phyloP scores from a whole-genome alignment of 2,113 vertebrate genomes.

The Hippocampus abdominalis region DNA sequence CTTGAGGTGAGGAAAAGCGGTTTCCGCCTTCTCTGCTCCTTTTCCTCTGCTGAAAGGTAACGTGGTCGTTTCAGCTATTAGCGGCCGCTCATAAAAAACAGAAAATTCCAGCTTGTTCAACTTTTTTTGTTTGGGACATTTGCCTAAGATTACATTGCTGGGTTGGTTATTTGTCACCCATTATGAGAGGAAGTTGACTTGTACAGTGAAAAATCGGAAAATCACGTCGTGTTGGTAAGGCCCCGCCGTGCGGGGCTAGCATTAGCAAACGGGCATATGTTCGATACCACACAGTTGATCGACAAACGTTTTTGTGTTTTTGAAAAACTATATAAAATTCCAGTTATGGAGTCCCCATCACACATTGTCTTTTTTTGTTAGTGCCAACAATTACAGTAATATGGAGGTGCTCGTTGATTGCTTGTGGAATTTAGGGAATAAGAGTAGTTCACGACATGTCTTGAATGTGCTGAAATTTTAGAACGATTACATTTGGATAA shows the following conservation, averaged over 20 bases:
- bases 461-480: no score
- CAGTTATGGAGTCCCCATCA: neutral
- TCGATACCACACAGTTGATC: no score
- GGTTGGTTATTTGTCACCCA: neutral
- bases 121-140: neutral
- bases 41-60: constrained; percentile 74
- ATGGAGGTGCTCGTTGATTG: neutral
- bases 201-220: neutral
- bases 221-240: constrained; percentile 23
- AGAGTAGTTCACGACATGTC: no score
- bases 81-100: constrained; percentile 10
- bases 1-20: constrained; percentile 42
- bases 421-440: neutral
- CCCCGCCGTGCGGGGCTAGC: constrained; percentile 27
- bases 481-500: no score
- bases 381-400: neutral
- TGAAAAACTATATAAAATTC: neutral
- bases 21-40: constrained; percentile 66
- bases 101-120: neutral
- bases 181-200: neutral
- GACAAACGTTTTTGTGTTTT: no score
- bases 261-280: neutral
- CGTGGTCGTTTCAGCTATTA: constrained; percentile 62
- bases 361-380: neutral
- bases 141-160: neutral